These are phyloP conservation scores for Tangachromis dhanisi DNA, from an alignment of 2,113 vertebrate genomes.

Conservation along the genomic window DNA sequence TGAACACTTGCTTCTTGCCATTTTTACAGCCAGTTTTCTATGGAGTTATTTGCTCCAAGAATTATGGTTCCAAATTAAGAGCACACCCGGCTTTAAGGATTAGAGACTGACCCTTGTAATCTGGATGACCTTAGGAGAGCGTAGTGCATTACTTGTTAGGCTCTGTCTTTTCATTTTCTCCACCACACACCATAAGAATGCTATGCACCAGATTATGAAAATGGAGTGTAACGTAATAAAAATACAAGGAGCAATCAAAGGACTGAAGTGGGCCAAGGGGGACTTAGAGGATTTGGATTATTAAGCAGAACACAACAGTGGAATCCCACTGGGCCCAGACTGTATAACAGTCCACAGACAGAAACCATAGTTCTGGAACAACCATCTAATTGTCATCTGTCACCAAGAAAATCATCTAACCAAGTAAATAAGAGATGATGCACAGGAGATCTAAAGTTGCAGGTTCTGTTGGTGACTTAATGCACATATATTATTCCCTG, in stretches of 20 bases:
- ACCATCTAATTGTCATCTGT: slow-evolving; percentile 58
- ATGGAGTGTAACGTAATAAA: slow-evolving; percentile 53
- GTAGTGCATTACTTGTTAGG: slow-evolving; percentile 8
- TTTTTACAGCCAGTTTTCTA: background rate
- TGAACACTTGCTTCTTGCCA: background rate
- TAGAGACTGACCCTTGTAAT: slow-evolving; percentile 53
- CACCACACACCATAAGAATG: slow-evolving; percentile 7
- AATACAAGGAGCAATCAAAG: slow-evolving; percentile 67
- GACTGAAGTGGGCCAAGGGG: slow-evolving; percentile 59
- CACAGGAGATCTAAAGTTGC: slow-evolving; percentile 33
- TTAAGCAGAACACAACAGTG: slow-evolving; percentile 68
- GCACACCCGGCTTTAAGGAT: slow-evolving; percentile 28
- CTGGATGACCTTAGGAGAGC: slow-evolving; percentile 31
- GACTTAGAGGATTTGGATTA: slow-evolving; percentile 72
- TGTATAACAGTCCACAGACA: slow-evolving; percentile 45
- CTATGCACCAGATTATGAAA: slow-evolving; percentile 61
- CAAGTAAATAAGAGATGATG: slow-evolving; percentile 47
- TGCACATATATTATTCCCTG: slow-evolving; percentile 1
- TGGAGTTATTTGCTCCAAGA: background rate
- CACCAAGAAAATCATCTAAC: slow-evolving; percentile 33
- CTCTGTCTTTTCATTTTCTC: slow-evolving; percentile 14
- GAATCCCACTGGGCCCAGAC: slow-evolving; percentile 45
- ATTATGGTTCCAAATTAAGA: slow-evolving; percentile 6
- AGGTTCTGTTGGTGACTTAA: background rate
- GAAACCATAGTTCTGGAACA: slow-evolving; percentile 58